Conservation (phyloP, 53 echinoderm and acorn worm species). For the Temnopleurus reevesii region DNA sequence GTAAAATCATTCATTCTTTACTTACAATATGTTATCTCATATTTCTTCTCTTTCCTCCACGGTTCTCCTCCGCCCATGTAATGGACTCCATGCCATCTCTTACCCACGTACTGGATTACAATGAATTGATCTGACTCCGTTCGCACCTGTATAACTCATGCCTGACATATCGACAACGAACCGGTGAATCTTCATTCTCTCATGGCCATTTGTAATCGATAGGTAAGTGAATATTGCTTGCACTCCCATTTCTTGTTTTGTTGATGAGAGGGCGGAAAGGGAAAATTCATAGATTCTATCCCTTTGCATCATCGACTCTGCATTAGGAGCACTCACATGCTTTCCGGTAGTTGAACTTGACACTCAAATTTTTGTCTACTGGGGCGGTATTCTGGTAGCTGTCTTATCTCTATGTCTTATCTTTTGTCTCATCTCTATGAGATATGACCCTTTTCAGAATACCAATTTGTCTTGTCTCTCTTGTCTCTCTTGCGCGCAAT, state of each 20-base stretch:
- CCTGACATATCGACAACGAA: constrained; percentile 8
- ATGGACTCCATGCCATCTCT: not conserved
- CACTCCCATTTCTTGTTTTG: not conserved
- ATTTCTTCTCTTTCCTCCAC: not conserved
- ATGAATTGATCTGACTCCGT: constrained; percentile 13
- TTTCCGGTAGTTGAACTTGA: too few species aligned
- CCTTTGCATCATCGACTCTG: too few species aligned
- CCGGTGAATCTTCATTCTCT: not conserved
- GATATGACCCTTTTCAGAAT: too few species aligned
- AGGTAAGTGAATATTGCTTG: constrained; percentile 31
- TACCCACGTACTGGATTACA: constrained; percentile 15
- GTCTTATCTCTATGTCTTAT: too few species aligned
- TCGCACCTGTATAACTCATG: constrained; percentile 24
- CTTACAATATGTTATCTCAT: not conserved
- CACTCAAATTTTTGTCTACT: too few species aligned
- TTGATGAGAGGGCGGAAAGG: not conserved
- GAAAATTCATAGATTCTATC: too few species aligned
- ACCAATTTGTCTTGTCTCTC: too few species aligned
- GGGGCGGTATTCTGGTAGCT: too few species aligned
- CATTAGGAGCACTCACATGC: too few species aligned
- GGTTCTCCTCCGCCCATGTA: not conserved
- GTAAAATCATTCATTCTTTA: not conserved
- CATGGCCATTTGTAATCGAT: constrained; percentile 1
- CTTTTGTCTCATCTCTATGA: too few species aligned
- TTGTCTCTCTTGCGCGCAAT: too few species aligned